Evolutionary conservation across 1,140 invertebrate species (phyloP).

Genomic region (Aphelenchoides fujianensis): DNA sequence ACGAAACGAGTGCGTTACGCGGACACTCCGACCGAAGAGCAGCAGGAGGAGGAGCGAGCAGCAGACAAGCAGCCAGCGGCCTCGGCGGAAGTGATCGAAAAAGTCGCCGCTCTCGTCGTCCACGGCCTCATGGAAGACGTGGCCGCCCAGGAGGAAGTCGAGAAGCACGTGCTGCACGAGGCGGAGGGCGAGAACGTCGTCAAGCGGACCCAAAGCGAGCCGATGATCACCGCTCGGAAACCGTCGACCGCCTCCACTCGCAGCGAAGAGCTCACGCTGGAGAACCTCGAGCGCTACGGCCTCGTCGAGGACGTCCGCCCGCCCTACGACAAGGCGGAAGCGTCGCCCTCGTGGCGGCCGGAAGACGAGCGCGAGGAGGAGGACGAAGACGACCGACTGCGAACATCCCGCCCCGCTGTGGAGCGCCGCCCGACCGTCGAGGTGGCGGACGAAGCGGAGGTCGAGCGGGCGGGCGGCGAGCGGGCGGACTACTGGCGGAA

Average conservation of each 20-base stretch:
- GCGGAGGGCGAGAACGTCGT: neutral
- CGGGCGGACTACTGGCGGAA: neutral
- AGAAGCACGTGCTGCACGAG: too few relatives aligned
- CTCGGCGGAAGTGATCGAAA: too few relatives aligned
- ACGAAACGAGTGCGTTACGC: neutral
- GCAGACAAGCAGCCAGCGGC: too few relatives aligned
- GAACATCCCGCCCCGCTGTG: neutral
- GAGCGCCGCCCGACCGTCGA: neutral
- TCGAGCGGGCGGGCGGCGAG: neutral
- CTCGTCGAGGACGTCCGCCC: neutral
- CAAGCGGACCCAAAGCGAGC: too few relatives aligned
- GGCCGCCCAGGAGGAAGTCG: neutral
- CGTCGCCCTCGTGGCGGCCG: neutral
- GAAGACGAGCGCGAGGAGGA: neutral
- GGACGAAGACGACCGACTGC: neutral
- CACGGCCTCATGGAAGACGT: neutral
- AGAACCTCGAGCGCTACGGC: neutral
- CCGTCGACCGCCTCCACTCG: too few relatives aligned
- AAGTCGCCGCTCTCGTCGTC: neutral
- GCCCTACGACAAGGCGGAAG: neutral
- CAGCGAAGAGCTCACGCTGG: neutral
- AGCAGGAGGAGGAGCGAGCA: too few relatives aligned
- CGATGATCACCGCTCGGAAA: too few relatives aligned
- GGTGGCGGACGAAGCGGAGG: neutral
- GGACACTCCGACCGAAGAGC: too few relatives aligned